Evolutionary conservation across 2,888 invertebrate species (phyloP), one percentile per base, ranked within the genome.

Genomic region (Limenitis camilla): DNA sequence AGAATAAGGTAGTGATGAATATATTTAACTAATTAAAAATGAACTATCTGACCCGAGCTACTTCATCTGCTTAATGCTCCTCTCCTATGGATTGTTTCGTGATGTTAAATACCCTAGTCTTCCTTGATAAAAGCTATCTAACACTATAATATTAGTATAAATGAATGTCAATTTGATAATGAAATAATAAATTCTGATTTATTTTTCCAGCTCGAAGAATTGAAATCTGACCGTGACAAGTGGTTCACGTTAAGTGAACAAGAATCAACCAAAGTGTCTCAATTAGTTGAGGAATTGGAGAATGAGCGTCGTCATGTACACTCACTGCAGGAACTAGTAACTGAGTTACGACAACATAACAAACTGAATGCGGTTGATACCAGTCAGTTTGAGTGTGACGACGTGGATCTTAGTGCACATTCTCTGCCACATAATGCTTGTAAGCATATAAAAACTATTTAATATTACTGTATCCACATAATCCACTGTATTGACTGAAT

Each of bases 361-460:
- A 67, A 68, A 6, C 68, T 74, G 5, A 84, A 84, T 48, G 61
- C 71, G 4, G 51, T 83, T 0, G 81, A 85, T 52, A 59, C 73
- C 9, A 86, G 84, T 58, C 70, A 71, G 42, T 57, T 86, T 1
- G 87, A 86, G 62, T 84, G 85, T 53, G 87, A 87, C 53, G 83
- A 87, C 49, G 72, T 74, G 8, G 80, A 86, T 59, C 61, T 76
- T 1, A 85, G 81, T 55, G 60, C 75, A 5, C 74, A 70, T 1
- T 79, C 79, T 0, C 50, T 78, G 31, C 72, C 63, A 10, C 77
- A 78, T 47, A 83, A 84, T 65, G 51, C 70, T 5, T 84, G 86
- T 86, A 64, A 76, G 84, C 71, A 40, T 19, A 11, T 19, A 19
- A 19, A 19, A 3, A 19, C 19, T 19, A 19, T 19, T 19, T 19